Conservation (phyloP, 2,888 invertebrate genomes). For the Octonoba sinensis region DNA sequence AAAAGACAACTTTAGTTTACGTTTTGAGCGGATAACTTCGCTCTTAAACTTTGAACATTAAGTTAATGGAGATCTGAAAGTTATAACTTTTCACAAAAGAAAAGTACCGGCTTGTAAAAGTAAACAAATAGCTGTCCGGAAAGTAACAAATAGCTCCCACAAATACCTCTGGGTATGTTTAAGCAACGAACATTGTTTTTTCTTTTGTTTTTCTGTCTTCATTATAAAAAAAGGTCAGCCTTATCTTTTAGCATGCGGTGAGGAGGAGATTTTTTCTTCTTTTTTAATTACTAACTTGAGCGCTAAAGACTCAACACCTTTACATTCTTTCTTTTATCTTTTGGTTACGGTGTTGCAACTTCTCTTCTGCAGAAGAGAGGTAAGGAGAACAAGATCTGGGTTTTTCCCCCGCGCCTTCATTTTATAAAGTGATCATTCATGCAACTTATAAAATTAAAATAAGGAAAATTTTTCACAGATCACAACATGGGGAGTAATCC, state of each 20-base stretch:
- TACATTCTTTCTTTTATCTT: slow-evolving; percentile 5
- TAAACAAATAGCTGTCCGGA: slow-evolving; percentile 53
- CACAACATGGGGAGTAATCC: slow-evolving; percentile 14
- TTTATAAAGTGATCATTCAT: slow-evolving; percentile 30
- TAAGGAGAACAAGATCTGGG: neutral
- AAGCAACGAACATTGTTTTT: slow-evolving; percentile 28
- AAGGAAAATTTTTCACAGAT: neutral
- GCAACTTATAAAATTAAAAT: slow-evolving; percentile 18
- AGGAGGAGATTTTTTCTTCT: slow-evolving; percentile 29
- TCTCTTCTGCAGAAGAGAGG: neutral
- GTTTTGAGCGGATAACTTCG: slow-evolving; percentile 49
- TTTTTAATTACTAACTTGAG: slow-evolving; percentile 4
- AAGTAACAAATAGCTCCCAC: slow-evolving; percentile 41
- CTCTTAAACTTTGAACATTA: slow-evolving; percentile 63
- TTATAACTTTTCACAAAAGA: slow-evolving; percentile 50
- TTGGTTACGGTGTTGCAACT: neutral
- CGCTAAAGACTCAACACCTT: slow-evolving; percentile 18
- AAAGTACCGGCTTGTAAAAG: slow-evolving; percentile 33
- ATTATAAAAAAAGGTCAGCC: neutral
- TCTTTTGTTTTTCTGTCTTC: slow-evolving; percentile 19
- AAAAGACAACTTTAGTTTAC: slow-evolving; percentile 57
- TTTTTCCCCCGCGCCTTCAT: slow-evolving; percentile 3
- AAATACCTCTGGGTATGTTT: slow-evolving; percentile 55
- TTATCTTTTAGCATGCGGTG: slow-evolving; percentile 35
- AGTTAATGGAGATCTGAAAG: slow-evolving; percentile 61